Conservation (phyloP, 2,888 invertebrate genomes). For the Blomia tropicalis region DNA sequence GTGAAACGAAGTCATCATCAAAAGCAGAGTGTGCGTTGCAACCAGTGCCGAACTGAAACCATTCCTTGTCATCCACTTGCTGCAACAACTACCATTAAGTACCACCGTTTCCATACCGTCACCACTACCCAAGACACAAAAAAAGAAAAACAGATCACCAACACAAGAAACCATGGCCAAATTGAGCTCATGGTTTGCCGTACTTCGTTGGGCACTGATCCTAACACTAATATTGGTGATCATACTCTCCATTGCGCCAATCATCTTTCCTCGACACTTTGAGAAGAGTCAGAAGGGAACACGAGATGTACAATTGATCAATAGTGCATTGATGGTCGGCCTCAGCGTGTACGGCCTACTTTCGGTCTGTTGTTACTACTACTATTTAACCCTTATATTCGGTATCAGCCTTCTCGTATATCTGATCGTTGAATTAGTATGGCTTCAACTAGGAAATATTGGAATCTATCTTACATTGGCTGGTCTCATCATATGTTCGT, state of each 20-base stretch:
- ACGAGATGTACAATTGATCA: neutral
- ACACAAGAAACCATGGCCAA: slow-evolving; percentile 19
- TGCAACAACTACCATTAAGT: too few species aligned
- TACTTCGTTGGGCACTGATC: slow-evolving; percentile 22
- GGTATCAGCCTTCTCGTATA: neutral
- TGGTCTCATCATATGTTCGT: slow-evolving; percentile 18
- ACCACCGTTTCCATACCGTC: too few species aligned
- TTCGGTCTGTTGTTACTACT: slow-evolving; percentile 19
- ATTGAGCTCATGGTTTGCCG: slow-evolving; percentile 17
- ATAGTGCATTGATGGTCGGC: slow-evolving; percentile 7
- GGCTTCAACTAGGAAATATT: slow-evolving; percentile 2
- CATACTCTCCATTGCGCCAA: slow-evolving; percentile 10
- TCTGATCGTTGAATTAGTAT: slow-evolving; percentile 1
- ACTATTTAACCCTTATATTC: slow-evolving; percentile 17
- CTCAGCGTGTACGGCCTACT: slow-evolving; percentile 12
- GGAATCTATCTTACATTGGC: slow-evolving; percentile 15
- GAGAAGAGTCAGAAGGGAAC: neutral
- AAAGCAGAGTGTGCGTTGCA: too few species aligned
- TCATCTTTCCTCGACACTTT: slow-evolving; percentile 15
- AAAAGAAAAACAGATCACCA: too few species aligned
- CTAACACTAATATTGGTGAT: slow-evolving; percentile 18
- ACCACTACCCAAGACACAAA: too few species aligned
- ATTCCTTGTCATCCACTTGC: too few species aligned
- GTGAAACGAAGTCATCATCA: too few species aligned
- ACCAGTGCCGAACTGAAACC: too few species aligned